phyloP scores from a whole-genome alignment of 2,797 vertebrate species.

The Ammospiza maritima region DNA sequence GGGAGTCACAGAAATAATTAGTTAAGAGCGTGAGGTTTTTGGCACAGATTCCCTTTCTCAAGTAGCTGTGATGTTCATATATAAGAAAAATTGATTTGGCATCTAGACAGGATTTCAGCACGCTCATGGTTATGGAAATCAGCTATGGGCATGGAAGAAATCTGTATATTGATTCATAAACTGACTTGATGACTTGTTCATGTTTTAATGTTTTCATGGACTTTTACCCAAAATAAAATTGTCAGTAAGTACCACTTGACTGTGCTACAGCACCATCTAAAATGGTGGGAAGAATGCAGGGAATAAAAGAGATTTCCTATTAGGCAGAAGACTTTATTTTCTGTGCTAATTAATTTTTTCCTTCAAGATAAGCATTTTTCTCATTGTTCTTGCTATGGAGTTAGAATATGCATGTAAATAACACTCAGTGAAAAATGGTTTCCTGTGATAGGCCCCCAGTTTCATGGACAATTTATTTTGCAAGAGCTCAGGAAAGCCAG shows the following conservation, averaged over 20 bases:
- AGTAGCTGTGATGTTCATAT: slow-evolving; percentile 65
- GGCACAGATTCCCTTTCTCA: slow-evolving; percentile 60
- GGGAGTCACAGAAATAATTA: slow-evolving; percentile 69
- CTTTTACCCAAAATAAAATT: slow-evolving; percentile 61
- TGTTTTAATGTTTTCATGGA: slow-evolving; percentile 65
- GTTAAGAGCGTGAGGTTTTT: slow-evolving; percentile 69
- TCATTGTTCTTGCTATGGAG: neutral
- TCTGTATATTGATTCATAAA: slow-evolving; percentile 71
- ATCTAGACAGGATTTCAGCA: slow-evolving; percentile 68
- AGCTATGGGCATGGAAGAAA: slow-evolving; percentile 65
- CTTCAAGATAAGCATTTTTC: neutral
- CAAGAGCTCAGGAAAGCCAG: neutral
- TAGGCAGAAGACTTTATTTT: neutral
- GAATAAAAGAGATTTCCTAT: slow-evolving; percentile 10
- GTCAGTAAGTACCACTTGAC: slow-evolving; percentile 57
- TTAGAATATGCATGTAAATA: neutral
- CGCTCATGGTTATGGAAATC: slow-evolving; percentile 64
- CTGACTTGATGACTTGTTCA: slow-evolving; percentile 69
- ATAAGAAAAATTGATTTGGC: slow-evolving; percentile 74
- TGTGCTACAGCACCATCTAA: slow-evolving; percentile 56
- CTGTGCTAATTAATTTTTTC: neutral
- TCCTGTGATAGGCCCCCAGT: neutral
- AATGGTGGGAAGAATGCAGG: slow-evolving; percentile 3
- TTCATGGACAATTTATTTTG: neutral
- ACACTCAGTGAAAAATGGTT: neutral